Evolutionary conservation across 2,113 vertebrate genomes (phyloP).

Genomic region (Gasterosteus nipponicus): DNA sequence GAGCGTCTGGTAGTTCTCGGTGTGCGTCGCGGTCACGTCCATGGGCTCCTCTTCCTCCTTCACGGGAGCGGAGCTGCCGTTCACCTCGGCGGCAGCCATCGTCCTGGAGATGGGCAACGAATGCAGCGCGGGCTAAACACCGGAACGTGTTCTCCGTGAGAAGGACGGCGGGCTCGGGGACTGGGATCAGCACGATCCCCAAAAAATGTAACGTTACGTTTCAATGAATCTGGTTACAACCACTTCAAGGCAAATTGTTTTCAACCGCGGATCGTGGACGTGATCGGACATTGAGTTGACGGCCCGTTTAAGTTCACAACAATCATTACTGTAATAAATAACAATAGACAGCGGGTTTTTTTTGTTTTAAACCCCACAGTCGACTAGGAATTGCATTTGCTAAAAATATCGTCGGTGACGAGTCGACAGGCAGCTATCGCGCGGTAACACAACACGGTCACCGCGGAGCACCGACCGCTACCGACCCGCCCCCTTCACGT

Average conservation of each 20-base stretch:
- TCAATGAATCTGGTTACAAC: neutral
- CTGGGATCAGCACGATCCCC: neutral
- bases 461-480: conserved; percentile 14
- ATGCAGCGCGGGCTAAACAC: neutral
- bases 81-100: conserved; percentile 99
- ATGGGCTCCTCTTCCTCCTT: conserved; percentile 98
- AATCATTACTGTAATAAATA: neutral
- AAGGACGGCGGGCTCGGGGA: neutral
- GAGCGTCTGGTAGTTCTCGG: conserved; percentile 96
- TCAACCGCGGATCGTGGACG: neutral
- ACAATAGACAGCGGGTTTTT: rapidly evolving
- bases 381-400: rapidly evolving
- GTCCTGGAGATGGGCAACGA: conserved; percentile 62
- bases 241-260: neutral
- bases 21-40: conserved; percentile 92
- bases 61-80: conserved; percentile 92
- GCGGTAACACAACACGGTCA: conserved; percentile 23
- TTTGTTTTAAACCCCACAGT: neutral
- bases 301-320: neutral
- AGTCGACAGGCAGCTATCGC: neutral
- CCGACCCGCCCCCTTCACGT: conserved; percentile 80
- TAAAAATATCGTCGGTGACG: neutral
- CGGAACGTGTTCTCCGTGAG: neutral
- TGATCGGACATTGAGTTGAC: neutral
- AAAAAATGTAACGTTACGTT: neutral